phyloP scores from a whole-genome alignment of 1,140 invertebrate genomes.

The Aphelenchoides avenae region DNA sequence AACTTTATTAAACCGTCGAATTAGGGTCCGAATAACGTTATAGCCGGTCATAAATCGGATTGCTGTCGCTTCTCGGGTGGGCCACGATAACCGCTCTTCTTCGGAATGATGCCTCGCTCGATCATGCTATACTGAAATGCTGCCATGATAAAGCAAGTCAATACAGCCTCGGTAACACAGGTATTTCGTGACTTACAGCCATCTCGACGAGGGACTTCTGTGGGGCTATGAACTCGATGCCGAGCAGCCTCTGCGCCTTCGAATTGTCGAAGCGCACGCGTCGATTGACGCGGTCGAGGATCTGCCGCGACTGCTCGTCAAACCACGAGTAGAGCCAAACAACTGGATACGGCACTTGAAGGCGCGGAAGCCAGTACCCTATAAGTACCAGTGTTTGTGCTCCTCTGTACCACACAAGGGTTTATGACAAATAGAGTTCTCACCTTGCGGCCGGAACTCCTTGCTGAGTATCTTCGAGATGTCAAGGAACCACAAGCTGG shows the following conservation, averaged over 20 bases:
- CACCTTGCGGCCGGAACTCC: constrained; percentile 51
- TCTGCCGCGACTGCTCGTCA: constrained; percentile 61
- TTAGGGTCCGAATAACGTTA: too few relatives aligned
- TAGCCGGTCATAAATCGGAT: too few relatives aligned
- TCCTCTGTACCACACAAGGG: constrained; percentile 11
- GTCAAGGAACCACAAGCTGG: constrained; percentile 61
- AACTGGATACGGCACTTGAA: constrained; percentile 63
- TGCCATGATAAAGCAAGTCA: constrained; percentile 52
- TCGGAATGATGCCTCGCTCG: constrained; percentile 61
- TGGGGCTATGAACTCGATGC: constrained; percentile 59
- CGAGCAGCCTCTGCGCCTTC: constrained; percentile 61
- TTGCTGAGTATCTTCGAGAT: constrained; percentile 61
- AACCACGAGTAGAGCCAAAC: constrained; percentile 62
- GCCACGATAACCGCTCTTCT: constrained; percentile 44
- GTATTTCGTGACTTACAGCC: too few relatives aligned
- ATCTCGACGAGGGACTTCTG: constrained; percentile 61
- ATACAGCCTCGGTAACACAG: neutral
- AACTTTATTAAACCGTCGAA: too few relatives aligned
- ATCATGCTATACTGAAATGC: constrained; percentile 62
- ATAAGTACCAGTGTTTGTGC: neutral
- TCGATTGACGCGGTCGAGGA: constrained; percentile 62
- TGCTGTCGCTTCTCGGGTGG: constrained; percentile 24
- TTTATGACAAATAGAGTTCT: constrained; percentile 13
- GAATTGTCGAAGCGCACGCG: constrained; percentile 63
- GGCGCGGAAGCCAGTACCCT: constrained; percentile 63